Evolutionary conservation across 2,888 invertebrate species (phyloP).

Genomic region (Hypsopygia costalis): DNA sequence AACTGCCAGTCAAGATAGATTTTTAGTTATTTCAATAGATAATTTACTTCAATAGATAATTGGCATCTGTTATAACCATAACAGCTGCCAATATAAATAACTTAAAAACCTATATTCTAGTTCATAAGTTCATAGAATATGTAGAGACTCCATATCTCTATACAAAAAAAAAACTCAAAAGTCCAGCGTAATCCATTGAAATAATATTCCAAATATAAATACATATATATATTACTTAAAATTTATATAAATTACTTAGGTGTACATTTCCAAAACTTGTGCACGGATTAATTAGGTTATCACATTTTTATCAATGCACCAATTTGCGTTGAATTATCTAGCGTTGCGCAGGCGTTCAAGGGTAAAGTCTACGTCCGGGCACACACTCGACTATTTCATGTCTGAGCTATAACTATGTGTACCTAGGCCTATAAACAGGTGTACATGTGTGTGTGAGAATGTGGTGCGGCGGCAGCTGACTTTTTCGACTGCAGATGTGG

Average conservation of each 20-base stretch:
- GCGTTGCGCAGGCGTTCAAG: conserved; percentile 71
- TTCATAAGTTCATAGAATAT: too few species aligned
- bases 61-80: too few species aligned
- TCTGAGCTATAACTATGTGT: conserved; percentile 37
- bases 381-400: conserved; percentile 45
- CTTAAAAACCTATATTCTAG: too few species aligned
- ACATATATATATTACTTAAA: background rate
- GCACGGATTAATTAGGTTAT: conserved; percentile 58
- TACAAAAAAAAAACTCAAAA: too few species aligned
- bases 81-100: too few species aligned
- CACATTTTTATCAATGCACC: conserved; percentile 73
- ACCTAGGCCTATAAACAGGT: conserved; percentile 57
- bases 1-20: too few species aligned
- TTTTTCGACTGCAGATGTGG: conserved; percentile 72
- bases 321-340: conserved; percentile 66
- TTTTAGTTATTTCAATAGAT: too few species aligned
- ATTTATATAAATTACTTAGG: background rate
- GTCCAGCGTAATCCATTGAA: too few species aligned
- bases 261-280: conserved; percentile 33
- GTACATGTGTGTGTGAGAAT: conserved; percentile 40
- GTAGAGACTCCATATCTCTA: too few species aligned
- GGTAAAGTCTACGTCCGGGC: conserved; percentile 70
- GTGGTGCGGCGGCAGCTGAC: conserved; percentile 34
- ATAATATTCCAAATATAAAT: too few species aligned
- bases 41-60: too few species aligned